phyloP scores from a whole-genome alignment of 1,140 invertebrate species.

The Triops longicaudatus region DNA sequence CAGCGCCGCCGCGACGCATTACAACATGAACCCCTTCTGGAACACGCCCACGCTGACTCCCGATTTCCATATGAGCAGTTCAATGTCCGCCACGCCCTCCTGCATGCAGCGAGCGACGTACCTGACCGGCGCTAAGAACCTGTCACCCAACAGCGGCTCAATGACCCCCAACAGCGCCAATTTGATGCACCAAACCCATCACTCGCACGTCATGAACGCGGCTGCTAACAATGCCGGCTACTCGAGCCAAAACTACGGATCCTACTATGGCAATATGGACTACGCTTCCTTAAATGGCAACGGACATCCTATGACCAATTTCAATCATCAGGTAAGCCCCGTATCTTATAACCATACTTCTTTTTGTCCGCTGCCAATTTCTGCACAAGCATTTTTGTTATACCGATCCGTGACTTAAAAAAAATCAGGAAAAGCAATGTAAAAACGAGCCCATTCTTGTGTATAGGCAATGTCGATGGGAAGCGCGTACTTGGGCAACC shows the following conservation, averaged over 20 bases:
- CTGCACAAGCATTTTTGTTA: background rate
- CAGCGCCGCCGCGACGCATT: constrained; percentile 23
- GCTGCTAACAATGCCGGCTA: constrained; percentile 26
- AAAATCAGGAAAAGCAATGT: too few species aligned
- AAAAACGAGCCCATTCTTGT: background rate
- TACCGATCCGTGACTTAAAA: too few species aligned
- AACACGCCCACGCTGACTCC: background rate
- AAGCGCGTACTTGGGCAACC: constrained; percentile 18
- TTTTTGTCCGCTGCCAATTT: background rate
- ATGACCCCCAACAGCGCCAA: constrained; percentile 29
- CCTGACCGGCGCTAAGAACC: constrained; percentile 28
- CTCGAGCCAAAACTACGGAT: constrained; percentile 23
- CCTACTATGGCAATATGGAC: constrained; percentile 34
- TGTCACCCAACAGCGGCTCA: constrained; percentile 32
- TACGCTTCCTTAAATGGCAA: constrained; percentile 32
- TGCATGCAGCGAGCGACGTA: constrained; percentile 23
- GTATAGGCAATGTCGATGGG: constrained; percentile 19
- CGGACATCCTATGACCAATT: constrained; percentile 27
- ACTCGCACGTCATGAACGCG: constrained; percentile 31
- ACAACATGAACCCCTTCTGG: constrained; percentile 13
- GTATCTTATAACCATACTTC: background rate
- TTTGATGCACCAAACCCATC: constrained; percentile 27
- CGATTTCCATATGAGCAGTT: constrained; percentile 18
- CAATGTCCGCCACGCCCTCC: constrained; percentile 19
- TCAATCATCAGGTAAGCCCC: background rate